Conservation (phyloP, 2,113 vertebrate genomes). For the Anoura caudifer region DNA sequence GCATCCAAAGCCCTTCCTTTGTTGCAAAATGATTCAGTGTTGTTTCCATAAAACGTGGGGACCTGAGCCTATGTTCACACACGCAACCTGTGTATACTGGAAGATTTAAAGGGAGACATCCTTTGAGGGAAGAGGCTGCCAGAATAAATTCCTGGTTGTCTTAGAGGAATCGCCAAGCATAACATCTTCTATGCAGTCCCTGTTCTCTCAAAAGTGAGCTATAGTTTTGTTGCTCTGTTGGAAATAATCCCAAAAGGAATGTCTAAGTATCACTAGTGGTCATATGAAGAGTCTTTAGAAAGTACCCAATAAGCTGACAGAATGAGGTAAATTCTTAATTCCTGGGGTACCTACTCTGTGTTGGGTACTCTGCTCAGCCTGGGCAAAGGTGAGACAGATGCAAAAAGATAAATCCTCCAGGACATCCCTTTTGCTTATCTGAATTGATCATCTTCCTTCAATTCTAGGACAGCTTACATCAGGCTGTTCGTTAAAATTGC, state of each 20-base stretch:
- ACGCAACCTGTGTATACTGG: background rate
- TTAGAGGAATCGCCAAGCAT: background rate
- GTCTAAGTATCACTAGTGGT: background rate
- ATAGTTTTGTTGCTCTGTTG: background rate
- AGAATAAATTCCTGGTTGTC: conserved; percentile 21
- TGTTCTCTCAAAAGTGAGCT: background rate
- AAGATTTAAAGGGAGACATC: conserved; percentile 32
- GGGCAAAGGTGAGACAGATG: background rate
- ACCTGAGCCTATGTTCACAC: conserved; percentile 46
- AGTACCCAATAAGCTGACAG: background rate
- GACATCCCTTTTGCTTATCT: background rate
- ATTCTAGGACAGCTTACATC: background rate
- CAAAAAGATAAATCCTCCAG: background rate
- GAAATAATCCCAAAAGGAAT: background rate
- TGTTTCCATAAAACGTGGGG: conserved; percentile 59
- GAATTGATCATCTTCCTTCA: background rate
- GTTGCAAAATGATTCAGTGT: conserved; percentile 73
- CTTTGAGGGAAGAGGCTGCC: conserved; percentile 11
- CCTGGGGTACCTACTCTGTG: background rate
- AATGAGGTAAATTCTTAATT: background rate
- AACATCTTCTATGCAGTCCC: background rate
- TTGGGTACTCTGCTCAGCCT: background rate
- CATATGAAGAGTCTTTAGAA: background rate
- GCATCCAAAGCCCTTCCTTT: conserved; percentile 66
- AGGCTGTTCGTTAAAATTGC: background rate